Percentiles rank a stretch among this genome's conserved stretches.
Evolutionary conservation across 2,797 vertebrate genomes (phyloP).

Genomic region (Cottoperca gobio): DNA sequence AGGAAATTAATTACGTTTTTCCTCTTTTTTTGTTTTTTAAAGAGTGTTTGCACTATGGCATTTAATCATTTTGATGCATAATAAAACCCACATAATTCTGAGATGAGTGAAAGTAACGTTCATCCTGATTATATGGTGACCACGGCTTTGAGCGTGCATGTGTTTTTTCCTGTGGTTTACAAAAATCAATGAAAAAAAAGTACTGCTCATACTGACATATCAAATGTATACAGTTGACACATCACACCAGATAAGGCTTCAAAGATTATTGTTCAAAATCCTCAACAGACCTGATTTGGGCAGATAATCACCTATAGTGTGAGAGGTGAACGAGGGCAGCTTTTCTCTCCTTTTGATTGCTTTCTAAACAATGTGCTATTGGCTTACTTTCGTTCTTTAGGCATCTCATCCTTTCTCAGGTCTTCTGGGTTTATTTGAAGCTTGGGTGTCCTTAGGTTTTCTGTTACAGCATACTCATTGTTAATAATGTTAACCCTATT

Average conservation of each 20-base stretch:
- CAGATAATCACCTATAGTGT: conserved; percentile 14
- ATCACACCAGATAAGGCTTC: conserved; percentile 18
- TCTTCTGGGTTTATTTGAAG: conserved; percentile 25
- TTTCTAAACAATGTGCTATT: conserved; percentile 41
- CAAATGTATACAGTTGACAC: conserved; percentile 4
- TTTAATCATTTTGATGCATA: not conserved
- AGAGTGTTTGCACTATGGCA: not conserved
- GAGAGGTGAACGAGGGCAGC: conserved; percentile 47
- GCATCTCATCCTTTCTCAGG: conserved; percentile 4
- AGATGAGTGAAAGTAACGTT: not conserved
- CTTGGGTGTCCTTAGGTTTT: conserved; percentile 34
- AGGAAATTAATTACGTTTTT: conserved; percentile 1
- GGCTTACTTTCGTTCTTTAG: conserved; percentile 39
- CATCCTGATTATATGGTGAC: not conserved
- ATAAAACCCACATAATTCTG: not conserved
- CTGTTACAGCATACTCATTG: conserved; percentile 29
- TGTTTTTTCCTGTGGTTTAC: not conserved
- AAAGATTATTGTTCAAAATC: conserved; percentile 27
- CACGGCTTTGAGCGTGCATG: not conserved
- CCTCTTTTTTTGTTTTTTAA: not conserved
- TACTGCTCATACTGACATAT: not conserved
- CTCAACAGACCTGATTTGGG: conserved; percentile 20
- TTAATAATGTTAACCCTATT: not conserved
- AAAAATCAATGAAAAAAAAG: not conserved
- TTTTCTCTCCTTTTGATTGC: conserved; percentile 55